phyloP scores from a whole-genome alignment of 2,797 vertebrate species.

The Sylvilagus floridanus region DNA sequence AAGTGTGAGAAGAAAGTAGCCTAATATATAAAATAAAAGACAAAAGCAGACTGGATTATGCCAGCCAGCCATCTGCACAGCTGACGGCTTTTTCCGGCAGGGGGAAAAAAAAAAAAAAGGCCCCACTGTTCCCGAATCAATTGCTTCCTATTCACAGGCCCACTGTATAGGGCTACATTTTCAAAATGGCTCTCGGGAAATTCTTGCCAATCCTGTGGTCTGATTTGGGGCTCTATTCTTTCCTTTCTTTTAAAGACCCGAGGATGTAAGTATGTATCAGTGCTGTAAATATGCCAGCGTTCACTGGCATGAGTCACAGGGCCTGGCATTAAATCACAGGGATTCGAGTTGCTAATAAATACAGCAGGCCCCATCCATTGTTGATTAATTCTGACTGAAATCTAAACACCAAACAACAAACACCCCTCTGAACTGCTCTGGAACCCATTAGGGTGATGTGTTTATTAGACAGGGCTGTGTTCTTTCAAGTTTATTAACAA shows the following conservation, averaged over 20 bases:
- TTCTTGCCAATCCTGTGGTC: constrained; percentile 85
- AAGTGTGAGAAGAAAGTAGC: constrained; percentile 69
- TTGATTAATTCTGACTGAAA: constrained; percentile 90
- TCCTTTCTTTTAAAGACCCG: constrained; percentile 83
- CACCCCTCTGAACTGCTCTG: constrained; percentile 86
- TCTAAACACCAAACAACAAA: constrained; percentile 91
- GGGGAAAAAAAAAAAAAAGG: constrained; percentile 71
- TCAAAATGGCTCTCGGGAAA: constrained; percentile 90
- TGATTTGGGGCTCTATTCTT: constrained; percentile 80
- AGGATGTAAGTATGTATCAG: constrained; percentile 89
- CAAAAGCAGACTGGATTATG: constrained; percentile 85
- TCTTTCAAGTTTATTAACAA: constrained; percentile 90
- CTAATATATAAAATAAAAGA: constrained; percentile 79
- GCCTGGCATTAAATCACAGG: constrained; percentile 89
- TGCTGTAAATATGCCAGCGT: constrained; percentile 87
- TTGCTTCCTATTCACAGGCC: constrained; percentile 87
- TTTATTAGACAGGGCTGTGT: constrained; percentile 89
- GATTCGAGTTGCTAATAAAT: constrained; percentile 89
- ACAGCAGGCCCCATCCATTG: constrained; percentile 86
- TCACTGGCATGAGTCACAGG: constrained; percentile 86
- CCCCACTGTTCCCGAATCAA: constrained; percentile 88
- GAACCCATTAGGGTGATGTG: constrained; percentile 88
- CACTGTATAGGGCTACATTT: constrained; percentile 81
- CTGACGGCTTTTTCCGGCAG: constrained; percentile 84
- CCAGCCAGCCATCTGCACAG: constrained; percentile 87